Evolutionary conservation across 1,140 invertebrate species (phyloP).

Genomic region (Chironomus tepperi): DNA sequence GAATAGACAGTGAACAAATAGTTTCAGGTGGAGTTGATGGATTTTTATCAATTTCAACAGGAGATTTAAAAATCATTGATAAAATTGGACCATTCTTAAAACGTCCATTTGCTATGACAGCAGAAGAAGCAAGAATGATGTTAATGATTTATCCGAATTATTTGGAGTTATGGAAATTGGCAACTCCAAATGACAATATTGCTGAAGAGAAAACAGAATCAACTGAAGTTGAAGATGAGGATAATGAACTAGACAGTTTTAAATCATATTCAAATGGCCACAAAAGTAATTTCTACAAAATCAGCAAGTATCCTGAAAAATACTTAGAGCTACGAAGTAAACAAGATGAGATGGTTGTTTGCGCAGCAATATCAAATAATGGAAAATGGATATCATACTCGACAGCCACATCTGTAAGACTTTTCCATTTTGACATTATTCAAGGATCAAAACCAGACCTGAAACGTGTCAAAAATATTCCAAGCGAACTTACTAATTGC

Average conservation of each 20-base stretch:
- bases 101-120: slow-evolving; percentile 49
- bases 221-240: slow-evolving; percentile 30
- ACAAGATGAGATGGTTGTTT: slow-evolving; percentile 52
- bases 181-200: slow-evolving; percentile 34
- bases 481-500: slow-evolving; percentile 38
- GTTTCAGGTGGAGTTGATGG: slow-evolving; percentile 73
- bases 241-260: slow-evolving; percentile 20
- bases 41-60: slow-evolving; percentile 56
- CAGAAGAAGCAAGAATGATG: slow-evolving; percentile 48
- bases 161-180: slow-evolving; percentile 57
- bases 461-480: slow-evolving; percentile 40
- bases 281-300: slow-evolving; percentile 31
- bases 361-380: slow-evolving; percentile 56
- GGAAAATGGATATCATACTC: slow-evolving; percentile 65
- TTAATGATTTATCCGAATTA: slow-evolving; percentile 59
- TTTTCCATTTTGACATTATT: slow-evolving; percentile 50
- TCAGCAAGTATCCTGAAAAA: slow-evolving; percentile 51
- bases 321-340: slow-evolving; percentile 54
- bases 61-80: slow-evolving; percentile 53
- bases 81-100: slow-evolving; percentile 64
- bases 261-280: slow-evolving; percentile 29
- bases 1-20: slow-evolving; percentile 50
- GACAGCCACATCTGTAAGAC: slow-evolving; percentile 51
- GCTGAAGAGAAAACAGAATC: slow-evolving; percentile 32
- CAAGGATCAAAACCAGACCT: slow-evolving; percentile 38